These are phyloP conservation scores for Chiloscyllium punctatum DNA, from an alignment of 2,797 vertebrate genomes.

Conservation along the genomic window DNA sequence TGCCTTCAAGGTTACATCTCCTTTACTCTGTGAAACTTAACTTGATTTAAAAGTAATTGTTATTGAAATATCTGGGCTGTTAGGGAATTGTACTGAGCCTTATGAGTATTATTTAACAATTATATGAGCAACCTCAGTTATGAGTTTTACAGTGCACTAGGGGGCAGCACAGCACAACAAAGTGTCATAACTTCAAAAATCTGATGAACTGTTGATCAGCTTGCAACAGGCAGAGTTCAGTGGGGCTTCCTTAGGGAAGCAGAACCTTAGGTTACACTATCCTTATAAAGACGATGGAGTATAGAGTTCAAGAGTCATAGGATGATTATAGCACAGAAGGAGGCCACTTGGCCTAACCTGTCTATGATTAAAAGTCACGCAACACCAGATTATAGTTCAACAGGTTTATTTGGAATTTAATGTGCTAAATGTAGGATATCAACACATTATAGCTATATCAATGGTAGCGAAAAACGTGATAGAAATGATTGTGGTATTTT, in stretches of 20 bases:
- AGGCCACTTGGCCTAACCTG: too few species aligned
- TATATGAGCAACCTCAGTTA: background rate
- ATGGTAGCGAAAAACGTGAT: background rate
- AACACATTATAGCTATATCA: background rate
- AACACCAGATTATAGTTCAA: too few species aligned
- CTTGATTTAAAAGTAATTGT: background rate
- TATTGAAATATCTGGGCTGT: background rate
- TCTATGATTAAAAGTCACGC: too few species aligned
- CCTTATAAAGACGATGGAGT: background rate
- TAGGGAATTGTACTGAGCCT: background rate
- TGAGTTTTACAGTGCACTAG: background rate
- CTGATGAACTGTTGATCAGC: background rate
- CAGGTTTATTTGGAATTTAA: background rate
- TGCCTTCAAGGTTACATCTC: too few species aligned
- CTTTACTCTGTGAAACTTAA: background rate
- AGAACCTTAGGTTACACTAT: background rate
- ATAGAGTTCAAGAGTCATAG: background rate
- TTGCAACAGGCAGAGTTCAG: background rate
- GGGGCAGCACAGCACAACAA: background rate
- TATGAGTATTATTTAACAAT: background rate
- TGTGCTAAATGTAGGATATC: background rate
- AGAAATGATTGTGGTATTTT: background rate
- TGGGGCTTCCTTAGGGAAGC: background rate
- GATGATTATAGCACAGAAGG: background rate
- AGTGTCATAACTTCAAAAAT: background rate